Conservation (phyloP, 2,888 invertebrate species). For the Syrphus vitripennis region DNA sequence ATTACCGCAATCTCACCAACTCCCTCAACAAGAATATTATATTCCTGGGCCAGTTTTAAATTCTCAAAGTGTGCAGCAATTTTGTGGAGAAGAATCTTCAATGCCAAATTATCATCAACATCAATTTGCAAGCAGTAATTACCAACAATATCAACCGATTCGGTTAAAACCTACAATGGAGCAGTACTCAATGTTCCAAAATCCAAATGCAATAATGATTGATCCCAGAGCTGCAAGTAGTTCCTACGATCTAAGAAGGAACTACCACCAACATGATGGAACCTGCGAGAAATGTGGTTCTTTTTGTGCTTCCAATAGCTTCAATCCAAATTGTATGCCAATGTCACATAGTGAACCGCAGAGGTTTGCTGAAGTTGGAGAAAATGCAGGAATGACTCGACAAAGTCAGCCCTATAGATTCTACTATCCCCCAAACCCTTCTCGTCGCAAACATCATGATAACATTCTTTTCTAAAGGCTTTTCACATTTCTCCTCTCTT, state of each 20-base stretch:
- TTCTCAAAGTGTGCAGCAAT: not conserved
- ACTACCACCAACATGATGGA: not conserved
- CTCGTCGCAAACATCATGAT: not conserved
- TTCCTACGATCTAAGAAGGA: not conserved
- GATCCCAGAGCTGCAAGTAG: not conserved
- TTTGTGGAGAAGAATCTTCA: not conserved
- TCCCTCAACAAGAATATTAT: not conserved
- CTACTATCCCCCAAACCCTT: not conserved
- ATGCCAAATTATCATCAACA: not conserved
- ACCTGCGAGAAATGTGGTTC: not conserved
- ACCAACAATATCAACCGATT: not conserved
- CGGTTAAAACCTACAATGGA: not conserved
- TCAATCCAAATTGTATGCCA: not conserved
- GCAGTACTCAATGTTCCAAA: not conserved
- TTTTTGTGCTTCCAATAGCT: not conserved
- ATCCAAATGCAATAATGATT: not conserved
- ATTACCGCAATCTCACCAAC: not conserved
- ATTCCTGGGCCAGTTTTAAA: not conserved
- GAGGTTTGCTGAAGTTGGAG: not conserved
- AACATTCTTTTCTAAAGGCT: not conserved
- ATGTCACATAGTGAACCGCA: not conserved
- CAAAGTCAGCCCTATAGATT: not conserved
- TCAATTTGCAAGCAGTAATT: not conserved
- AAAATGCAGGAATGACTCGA: not conserved
- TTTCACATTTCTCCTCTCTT: not conserved